phyloP scores from a whole-genome alignment of 2,113 vertebrate species.

The Sylvietta virens region DNA sequence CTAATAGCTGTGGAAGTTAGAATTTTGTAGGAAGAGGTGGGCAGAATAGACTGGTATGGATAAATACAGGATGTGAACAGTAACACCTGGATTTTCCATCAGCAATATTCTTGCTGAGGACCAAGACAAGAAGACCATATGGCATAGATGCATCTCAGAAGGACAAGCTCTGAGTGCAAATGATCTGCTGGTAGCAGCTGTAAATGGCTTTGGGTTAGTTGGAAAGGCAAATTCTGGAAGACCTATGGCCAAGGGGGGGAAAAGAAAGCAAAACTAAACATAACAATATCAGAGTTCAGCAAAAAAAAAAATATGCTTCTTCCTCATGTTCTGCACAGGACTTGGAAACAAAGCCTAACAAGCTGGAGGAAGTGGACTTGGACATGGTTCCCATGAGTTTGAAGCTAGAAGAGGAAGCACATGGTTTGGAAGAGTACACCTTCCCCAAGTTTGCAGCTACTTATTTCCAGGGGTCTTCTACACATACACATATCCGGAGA shows the following conservation, averaged over 20 bases:
- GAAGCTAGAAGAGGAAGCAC: slow-evolving; percentile 74
- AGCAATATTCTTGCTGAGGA: not conserved
- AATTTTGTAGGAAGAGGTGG: not conserved
- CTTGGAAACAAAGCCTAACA: slow-evolving; percentile 70
- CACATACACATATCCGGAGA: slow-evolving; percentile 77
- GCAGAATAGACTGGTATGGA: not conserved
- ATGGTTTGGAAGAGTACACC: slow-evolving; percentile 82
- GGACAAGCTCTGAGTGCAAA: not conserved
- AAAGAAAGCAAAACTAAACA: not conserved
- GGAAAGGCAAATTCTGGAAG: not conserved
- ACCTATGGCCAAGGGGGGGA: not conserved
- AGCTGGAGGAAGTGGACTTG: slow-evolving; percentile 83
- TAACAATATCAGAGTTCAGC: not conserved
- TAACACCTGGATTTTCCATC: not conserved
- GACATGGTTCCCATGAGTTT: slow-evolving; percentile 79
- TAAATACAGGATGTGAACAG: not conserved
- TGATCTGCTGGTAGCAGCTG: not conserved
- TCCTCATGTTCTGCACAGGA: slow-evolving; percentile 71
- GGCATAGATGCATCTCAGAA: not conserved
- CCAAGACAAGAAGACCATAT: not conserved
- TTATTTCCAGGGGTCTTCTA: slow-evolving; percentile 89
- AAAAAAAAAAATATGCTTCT: not conserved
- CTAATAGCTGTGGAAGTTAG: not conserved
- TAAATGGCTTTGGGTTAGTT: not conserved
- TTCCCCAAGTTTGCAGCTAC: slow-evolving; percentile 93